Evolutionary conservation across 2,888 invertebrate species (phyloP).

Genomic region (Euproctis similis): DNA sequence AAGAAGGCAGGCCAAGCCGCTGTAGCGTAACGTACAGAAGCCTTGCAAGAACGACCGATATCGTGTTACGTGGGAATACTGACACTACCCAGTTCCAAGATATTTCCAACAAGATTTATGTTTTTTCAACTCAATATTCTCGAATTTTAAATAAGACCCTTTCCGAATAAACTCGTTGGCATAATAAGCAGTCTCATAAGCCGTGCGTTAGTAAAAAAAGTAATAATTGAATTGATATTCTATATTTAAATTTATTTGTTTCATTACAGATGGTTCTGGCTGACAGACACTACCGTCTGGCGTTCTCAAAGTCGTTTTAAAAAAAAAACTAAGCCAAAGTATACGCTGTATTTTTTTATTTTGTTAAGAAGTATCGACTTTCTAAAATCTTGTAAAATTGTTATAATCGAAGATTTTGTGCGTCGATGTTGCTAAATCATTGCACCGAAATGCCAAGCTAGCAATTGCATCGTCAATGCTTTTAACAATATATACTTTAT

Average conservation of each 20-base stretch:
- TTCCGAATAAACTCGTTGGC: too few relatives aligned
- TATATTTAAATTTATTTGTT: too few relatives aligned
- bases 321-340: too few relatives aligned
- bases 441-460: conserved; percentile 24
- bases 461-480: conserved; percentile 11
- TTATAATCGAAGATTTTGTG: conserved; percentile 19
- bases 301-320: too few relatives aligned
- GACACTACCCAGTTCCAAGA: conserved; percentile 9
- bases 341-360: background rate
- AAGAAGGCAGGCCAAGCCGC: conserved; percentile 34
- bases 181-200: too few relatives aligned
- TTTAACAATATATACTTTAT: conserved; percentile 13
- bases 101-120: too few relatives aligned
- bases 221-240: too few relatives aligned
- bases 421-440: conserved; percentile 33
- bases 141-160: too few relatives aligned
- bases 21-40: conserved; percentile 53
- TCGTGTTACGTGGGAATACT: conserved; percentile 50
- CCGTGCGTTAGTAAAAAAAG: too few relatives aligned
- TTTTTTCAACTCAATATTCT: too few relatives aligned
- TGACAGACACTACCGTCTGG: too few relatives aligned
- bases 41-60: conserved; percentile 63
- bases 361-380: conserved; percentile 21
- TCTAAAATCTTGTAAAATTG: conserved; percentile 28
- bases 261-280: too few relatives aligned